Evolutionary conservation across 2,113 vertebrate genomes (phyloP).

Genomic region (Crotalus horridus): DNA sequence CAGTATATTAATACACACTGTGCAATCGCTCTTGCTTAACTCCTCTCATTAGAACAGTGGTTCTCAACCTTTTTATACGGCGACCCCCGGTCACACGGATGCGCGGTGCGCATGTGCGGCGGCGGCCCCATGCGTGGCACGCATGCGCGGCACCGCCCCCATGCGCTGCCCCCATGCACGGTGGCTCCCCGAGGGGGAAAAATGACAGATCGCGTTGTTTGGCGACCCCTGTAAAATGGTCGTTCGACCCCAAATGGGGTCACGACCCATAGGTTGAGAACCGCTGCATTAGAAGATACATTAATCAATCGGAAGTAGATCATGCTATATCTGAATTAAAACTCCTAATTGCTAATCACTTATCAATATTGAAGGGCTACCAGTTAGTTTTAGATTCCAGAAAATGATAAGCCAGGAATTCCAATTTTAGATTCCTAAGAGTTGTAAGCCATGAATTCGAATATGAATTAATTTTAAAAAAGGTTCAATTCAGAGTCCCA

Average conservation of each 20-base stretch:
- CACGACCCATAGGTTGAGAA: no score
- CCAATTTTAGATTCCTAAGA: background rate
- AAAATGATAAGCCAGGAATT: background rate
- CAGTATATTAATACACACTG: background rate
- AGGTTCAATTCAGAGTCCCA: background rate
- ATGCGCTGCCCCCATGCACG: no score
- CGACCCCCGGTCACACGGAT: no score
- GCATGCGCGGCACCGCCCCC: no score
- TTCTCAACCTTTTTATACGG: no score
- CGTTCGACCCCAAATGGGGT: no score
- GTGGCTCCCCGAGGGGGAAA: no score
- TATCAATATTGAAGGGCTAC: background rate
- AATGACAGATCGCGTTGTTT: no score
- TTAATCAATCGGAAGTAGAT: background rate
- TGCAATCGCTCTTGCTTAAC: background rate
- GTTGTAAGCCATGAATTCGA: background rate
- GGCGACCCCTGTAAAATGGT: no score
- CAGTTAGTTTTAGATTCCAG: background rate
- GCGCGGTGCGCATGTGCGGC: no score
- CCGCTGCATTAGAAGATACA: background rate
- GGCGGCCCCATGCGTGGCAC: no score
- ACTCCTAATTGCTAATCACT: background rate
- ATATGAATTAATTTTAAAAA: background rate
- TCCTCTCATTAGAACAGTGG: background rate
- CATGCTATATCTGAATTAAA: background rate